Evolutionary conservation across 2,797 vertebrate species (phyloP).

Genomic region (Champsocephalus esox): DNA sequence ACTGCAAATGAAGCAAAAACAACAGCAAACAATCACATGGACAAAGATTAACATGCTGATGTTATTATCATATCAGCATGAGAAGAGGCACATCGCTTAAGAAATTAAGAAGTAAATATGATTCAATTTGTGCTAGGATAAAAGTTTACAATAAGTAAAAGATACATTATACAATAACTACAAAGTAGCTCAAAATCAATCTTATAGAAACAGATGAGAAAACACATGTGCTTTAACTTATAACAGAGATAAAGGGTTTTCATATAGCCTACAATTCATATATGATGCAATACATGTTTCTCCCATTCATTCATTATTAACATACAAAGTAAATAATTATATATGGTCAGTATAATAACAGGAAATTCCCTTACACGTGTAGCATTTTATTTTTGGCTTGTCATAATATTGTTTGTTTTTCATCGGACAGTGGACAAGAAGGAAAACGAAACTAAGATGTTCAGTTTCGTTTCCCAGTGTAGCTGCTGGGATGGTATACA

Average conservation of each 20-base stretch:
- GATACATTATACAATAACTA: background rate
- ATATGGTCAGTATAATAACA: background rate
- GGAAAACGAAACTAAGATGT: conserved; percentile 52
- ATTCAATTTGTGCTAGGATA: background rate
- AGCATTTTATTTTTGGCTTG: background rate
- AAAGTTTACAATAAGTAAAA: too few relatives aligned
- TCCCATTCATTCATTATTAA: too few relatives aligned
- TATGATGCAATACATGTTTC: background rate
- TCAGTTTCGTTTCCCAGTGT: conserved; percentile 68
- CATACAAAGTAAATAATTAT: background rate
- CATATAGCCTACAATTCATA: too few relatives aligned
- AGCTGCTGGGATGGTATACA: background rate
- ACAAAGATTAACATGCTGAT: background rate
- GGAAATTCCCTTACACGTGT: background rate
- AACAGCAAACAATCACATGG: background rate
- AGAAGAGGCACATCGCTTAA: too few relatives aligned
- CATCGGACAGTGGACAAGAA: fast-evolving
- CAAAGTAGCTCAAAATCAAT: background rate
- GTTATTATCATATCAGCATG: background rate
- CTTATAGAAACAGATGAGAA: too few relatives aligned
- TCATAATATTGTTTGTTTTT: background rate
- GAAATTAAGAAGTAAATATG: background rate
- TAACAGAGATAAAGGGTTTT: background rate
- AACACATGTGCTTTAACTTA: too few relatives aligned
- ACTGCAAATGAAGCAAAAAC: conserved; percentile 2